A percentile compares a stretch with the other conserved stretches of the same genome.
Evolutionary conservation across 2,113 vertebrate species (phyloP).

Genomic region (Leucopsar rothschildi): DNA sequence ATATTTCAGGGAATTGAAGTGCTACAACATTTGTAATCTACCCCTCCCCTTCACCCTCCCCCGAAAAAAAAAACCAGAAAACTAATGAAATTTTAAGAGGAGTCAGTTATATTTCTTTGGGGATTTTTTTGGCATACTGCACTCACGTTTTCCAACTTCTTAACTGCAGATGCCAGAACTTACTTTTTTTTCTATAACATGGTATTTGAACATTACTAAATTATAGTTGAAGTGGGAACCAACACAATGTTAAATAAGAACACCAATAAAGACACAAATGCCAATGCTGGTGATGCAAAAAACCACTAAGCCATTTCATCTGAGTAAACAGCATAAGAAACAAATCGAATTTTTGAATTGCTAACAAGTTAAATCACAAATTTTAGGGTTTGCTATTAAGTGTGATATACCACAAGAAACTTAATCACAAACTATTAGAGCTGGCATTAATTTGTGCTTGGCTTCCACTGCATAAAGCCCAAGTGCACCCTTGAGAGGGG

Average conservation of each 20-base stretch:
- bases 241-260: background rate
- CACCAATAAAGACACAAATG: background rate
- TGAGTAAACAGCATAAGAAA: background rate
- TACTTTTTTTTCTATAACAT: background rate
- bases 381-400: background rate
- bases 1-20: background rate
- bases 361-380: background rate
- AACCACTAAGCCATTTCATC: background rate
- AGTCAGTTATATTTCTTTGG: background rate
- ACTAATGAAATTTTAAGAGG: background rate
- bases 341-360: background rate
- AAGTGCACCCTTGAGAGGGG: conserved; percentile 15
- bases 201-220: background rate
- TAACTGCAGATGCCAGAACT: background rate
- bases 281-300: background rate
- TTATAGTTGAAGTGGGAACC: background rate
- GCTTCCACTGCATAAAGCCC: background rate
- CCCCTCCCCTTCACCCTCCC: too few relatives aligned
- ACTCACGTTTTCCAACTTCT: background rate
- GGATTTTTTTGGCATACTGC: background rate
- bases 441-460: background rate
- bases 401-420: background rate
- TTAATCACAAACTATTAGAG: background rate
- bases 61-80: background rate
- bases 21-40: background rate